Percentiles rank a stretch among this genome's conserved stretches.
phyloP scores from a whole-genome alignment of 1,140 invertebrate genomes.

The Ceratina japonica region DNA sequence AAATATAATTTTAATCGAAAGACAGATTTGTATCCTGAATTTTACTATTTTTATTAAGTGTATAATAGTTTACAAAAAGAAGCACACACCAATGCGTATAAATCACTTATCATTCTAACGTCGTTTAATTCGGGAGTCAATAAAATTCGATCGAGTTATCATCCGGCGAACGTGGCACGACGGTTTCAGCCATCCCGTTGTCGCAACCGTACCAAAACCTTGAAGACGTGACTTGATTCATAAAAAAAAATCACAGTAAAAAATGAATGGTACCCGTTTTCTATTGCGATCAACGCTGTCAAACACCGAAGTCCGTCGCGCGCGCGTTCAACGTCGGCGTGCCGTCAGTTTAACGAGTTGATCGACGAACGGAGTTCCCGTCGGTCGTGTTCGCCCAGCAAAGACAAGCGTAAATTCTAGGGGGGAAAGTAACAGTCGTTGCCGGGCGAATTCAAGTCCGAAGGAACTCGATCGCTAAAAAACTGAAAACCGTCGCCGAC shows the following conservation, averaged over 20 bases:
- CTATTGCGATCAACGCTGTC: constrained; percentile 29
- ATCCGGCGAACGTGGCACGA: constrained; percentile 19
- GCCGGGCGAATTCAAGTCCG: not conserved
- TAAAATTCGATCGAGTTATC: not conserved
- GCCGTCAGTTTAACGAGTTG: too few species aligned
- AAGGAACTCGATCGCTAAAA: too few species aligned
- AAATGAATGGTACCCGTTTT: constrained; percentile 45
- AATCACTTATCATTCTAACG: not conserved
- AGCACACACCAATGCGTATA: not conserved
- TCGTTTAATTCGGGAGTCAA: not conserved
- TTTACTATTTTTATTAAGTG: constrained; percentile 30
- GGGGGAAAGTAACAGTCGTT: not conserved
- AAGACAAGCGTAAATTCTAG: not conserved
- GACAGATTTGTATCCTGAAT: not conserved
- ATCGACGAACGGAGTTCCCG: not conserved
- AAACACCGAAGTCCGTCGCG: constrained; percentile 8
- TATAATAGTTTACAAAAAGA: constrained; percentile 13
- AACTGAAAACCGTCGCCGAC: not conserved
- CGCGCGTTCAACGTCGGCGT: constrained; percentile 7
- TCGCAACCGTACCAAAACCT: constrained; percentile 46
- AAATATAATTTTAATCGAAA: too few species aligned
- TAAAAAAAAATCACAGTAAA: constrained; percentile 49
- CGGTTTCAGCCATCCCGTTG: not conserved
- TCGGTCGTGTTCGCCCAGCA: not conserved
- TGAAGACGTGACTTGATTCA: constrained; percentile 51